A percentile compares a stretch with the other conserved stretches of the same genome.
phyloP scores from a whole-genome alignment of 1,140 invertebrate species.

The Papilio machaon region DNA sequence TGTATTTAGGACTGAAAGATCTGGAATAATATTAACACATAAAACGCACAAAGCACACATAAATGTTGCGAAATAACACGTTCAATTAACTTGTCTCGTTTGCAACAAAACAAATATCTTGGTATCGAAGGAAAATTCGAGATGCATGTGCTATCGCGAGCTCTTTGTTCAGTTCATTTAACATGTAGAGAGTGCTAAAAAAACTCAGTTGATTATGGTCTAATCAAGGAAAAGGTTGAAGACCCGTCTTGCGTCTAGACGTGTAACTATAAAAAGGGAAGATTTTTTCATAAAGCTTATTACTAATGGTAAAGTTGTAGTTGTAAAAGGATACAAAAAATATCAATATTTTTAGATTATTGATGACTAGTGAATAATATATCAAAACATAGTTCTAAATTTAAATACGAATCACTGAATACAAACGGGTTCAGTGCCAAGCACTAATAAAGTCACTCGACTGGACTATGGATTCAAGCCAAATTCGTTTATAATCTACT shows the following conservation, averaged over 20 bases:
- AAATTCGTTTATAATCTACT: constrained; percentile 11
- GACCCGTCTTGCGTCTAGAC: not conserved
- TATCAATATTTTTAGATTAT: not conserved
- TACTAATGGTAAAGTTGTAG: not conserved
- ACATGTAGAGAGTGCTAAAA: not conserved
- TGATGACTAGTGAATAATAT: not conserved
- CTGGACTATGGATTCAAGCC: constrained; percentile 1
- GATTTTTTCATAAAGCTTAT: not conserved
- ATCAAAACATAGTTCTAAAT: not conserved
- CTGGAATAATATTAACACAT: too few species aligned
- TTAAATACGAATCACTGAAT: not conserved
- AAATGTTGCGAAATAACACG: too few species aligned
- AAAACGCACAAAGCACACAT: too few species aligned
- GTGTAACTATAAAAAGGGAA: not conserved
- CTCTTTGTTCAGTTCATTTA: not conserved
- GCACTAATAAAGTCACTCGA: not conserved
- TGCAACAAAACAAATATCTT: not conserved
- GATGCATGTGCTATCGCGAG: not conserved
- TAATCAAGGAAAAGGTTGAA: not conserved
- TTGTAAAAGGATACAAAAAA: not conserved
- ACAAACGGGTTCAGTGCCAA: not conserved
- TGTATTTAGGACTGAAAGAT: too few species aligned
- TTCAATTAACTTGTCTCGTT: too few species aligned
- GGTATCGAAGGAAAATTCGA: not conserved
- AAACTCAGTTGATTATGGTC: not conserved